A percentile compares a stretch with the other conserved stretches of the same genome.
Conservation (phyloP, 1,140 invertebrate species). For the Parasteatoda tepidariorum region DNA sequence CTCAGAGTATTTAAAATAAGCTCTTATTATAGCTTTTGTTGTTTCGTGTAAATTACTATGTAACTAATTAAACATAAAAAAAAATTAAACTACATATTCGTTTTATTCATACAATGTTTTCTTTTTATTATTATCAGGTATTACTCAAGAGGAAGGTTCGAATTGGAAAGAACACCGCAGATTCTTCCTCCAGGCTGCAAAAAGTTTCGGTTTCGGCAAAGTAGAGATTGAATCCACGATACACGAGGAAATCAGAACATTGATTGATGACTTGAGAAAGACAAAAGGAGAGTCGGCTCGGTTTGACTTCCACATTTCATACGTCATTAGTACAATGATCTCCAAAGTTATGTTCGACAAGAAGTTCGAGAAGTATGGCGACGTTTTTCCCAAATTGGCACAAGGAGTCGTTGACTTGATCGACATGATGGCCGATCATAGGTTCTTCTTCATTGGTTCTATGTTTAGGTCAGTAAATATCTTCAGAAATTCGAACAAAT, state of each 20-base stretch:
- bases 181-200: constrained; percentile 79
- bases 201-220: constrained; percentile 81
- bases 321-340: constrained; percentile 55
- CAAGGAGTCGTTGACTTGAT: constrained; percentile 15
- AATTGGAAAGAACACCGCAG: constrained; percentile 80
- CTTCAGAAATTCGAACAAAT: background rate
- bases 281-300: background rate
- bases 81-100: no score
- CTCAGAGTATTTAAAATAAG: no score
- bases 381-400: constrained; percentile 9
- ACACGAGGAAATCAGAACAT: constrained; percentile 66
- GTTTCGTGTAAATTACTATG: no score
- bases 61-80: no score
- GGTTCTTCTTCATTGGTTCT: constrained; percentile 11
- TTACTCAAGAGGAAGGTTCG: constrained; percentile 73
- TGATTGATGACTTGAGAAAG: constrained; percentile 61
- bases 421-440: background rate
- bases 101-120: no score
- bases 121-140: constrained; percentile 9
- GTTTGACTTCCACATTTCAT: background rate
- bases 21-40: no score
- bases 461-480: background rate
- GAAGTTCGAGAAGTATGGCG: constrained; percentile 57
- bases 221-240: constrained; percentile 78
- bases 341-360: constrained; percentile 51